phyloP scores from a whole-genome alignment of 2,113 vertebrate species.

The Ageneiosus marmoratus region DNA sequence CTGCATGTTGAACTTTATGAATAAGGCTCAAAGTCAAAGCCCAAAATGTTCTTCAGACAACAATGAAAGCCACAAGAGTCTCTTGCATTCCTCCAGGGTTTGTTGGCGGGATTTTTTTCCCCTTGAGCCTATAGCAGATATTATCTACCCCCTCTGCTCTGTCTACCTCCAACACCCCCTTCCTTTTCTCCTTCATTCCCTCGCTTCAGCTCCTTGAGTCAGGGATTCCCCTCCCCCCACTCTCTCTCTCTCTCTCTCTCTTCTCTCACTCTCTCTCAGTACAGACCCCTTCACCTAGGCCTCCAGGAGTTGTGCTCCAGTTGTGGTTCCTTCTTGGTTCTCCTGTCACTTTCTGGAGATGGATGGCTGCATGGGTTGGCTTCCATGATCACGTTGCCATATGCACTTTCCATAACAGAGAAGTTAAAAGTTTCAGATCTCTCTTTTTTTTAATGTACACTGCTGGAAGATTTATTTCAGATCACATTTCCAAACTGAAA shows the following conservation, averaged over 20 bases:
- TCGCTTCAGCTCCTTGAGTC: constrained; percentile 4
- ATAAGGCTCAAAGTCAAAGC: constrained; percentile 31
- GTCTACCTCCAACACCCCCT: constrained; percentile 38
- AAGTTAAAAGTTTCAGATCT: not conserved
- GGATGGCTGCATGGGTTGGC: constrained; percentile 18
- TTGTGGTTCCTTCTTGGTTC: constrained; percentile 29
- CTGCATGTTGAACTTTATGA: not conserved
- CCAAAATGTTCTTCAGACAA: constrained; percentile 71
- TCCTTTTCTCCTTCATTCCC: constrained; percentile 14
- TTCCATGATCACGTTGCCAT: constrained; percentile 8
- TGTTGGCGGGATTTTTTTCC: constrained; percentile 58
- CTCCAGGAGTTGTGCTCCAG: constrained; percentile 27
- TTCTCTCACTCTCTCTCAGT: not conserved
- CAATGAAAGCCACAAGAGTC: constrained; percentile 66
- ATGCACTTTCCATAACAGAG: constrained; percentile 16
- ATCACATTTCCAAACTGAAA: not conserved
- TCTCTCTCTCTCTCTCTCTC: not conserved
- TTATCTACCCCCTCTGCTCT: constrained; percentile 15
- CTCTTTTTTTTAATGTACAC: not conserved
- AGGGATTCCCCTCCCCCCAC: constrained; percentile 12
- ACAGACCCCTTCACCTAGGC: constrained; percentile 21
- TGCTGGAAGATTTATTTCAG: not conserved
- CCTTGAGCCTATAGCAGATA: constrained; percentile 57
- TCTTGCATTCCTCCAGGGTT: constrained; percentile 69
- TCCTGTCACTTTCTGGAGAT: constrained; percentile 33